Evolutionary conservation across 2,888 invertebrate genomes (phyloP), one percentile per base, ranked within the genome.

Genomic region (Chloroclysta siterata): DNA sequence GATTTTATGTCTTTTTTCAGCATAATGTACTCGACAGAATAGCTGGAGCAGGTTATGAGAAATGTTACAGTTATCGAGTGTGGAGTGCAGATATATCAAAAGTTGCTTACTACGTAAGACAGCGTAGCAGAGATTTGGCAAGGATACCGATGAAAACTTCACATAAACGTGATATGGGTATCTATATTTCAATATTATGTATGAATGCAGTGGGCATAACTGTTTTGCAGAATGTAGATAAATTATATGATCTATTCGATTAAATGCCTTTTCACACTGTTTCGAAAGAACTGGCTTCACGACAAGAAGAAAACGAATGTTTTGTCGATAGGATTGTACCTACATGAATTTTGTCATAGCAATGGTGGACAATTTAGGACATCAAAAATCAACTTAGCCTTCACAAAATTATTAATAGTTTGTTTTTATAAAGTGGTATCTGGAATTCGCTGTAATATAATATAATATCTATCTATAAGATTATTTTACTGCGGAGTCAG

Each of bases 111-210:
- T 61, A 47, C 61, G 46, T 59, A 51, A 58, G 57, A 65, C 48
- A 57, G 50, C 61, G 53, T 58, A 53, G 53, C 22, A 55, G 58
- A 52, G 46, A 61, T 50, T 61, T 65, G 65, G 61, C 65, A 62
- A 59, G 65, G 61, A 41, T 61, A 47, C 57, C 48, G 50, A 58
- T 61, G 58, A 59, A 65, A 65, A 55, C 47, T 54, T 58, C 65
- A 33, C 58, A 61, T 57, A 42, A 55, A 61, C 22, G 48, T 64
- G 65, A 61, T 61, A 58, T 58, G 46, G 56, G n/a, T n/a, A n/a
- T n/a, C n/a, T 60, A 29, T 13, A 28, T n/a, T 10, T 50, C 60
- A 50, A 64, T 56, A 52, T 53, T 36, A 60, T 46, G 44, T 51
- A 29, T 44, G 28, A 59, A 51, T 60, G 51, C 59, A 63, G 33